These are phyloP conservation scores for Melieria picta DNA, from an alignment of 2,888 invertebrate genomes.

Conservation along the genomic window DNA sequence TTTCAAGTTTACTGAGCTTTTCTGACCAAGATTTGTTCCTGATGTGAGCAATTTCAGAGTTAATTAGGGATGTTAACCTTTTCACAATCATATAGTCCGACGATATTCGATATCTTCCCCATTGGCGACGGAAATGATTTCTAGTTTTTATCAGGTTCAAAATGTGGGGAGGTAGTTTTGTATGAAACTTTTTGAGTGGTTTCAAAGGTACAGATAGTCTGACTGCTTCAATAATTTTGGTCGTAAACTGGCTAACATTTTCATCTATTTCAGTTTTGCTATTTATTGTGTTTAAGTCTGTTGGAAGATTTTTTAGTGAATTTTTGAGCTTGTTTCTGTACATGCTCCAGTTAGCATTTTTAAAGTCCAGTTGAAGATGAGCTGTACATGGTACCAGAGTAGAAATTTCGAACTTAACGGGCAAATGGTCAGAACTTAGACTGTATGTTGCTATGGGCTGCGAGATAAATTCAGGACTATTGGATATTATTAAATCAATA, in stretches of 20 bases:
- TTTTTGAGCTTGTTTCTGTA: not conserved
- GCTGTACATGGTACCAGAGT: too few species aligned
- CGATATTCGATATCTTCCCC: slow-evolving; percentile 2
- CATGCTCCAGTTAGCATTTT: slow-evolving; percentile 25
- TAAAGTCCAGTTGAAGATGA: slow-evolving; percentile 10
- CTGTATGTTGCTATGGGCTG: slow-evolving; percentile 20
- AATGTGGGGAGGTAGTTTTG: slow-evolving; percentile 1
- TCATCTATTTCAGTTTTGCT: not conserved
- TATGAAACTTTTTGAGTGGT: not conserved
- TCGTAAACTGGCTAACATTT: not conserved
- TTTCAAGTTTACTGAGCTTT: slow-evolving; percentile 4
- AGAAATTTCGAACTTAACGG: slow-evolving; percentile 6
- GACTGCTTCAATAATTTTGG: slow-evolving; percentile 7
- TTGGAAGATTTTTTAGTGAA: not conserved
- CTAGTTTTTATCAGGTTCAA: slow-evolving; percentile 3
- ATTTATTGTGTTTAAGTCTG: not conserved
- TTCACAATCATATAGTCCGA: slow-evolving; percentile 11
- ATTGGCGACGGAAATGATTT: slow-evolving; percentile 13
- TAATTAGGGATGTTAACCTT: not conserved
- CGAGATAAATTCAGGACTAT: slow-evolving; percentile 15
- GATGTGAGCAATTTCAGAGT: too few species aligned
- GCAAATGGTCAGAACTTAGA: slow-evolving; percentile 24
- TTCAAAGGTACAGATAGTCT: not conserved
- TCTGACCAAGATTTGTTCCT: slow-evolving; percentile 5
- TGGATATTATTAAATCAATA: slow-evolving; percentile 25